phyloP scores from a whole-genome alignment of 2,888 invertebrate species.

The Mesodorylaimus sp. region DNA sequence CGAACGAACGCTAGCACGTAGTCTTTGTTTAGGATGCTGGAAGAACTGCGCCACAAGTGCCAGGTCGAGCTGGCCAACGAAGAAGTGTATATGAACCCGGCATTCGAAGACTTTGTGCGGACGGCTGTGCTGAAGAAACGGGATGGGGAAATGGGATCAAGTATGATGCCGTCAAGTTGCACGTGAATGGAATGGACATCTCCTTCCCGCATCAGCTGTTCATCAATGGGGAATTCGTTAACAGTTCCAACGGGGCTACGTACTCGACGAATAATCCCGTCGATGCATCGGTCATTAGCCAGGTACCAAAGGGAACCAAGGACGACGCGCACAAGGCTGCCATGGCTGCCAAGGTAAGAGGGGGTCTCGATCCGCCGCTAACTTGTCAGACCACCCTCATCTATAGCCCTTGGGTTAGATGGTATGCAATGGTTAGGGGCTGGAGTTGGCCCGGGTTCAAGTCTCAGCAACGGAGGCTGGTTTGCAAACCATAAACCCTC shows the following conservation, averaged over 20 bases:
- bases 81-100: constrained; percentile 76
- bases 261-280: constrained; percentile 56
- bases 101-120: constrained; percentile 57
- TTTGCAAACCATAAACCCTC: no score
- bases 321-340: constrained; percentile 74
- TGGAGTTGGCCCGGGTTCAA: no score
- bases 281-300: constrained; percentile 47
- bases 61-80: constrained; percentile 61
- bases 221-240: constrained; percentile 69
- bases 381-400: no score
- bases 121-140: constrained; percentile 49
- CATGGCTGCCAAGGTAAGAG: constrained; percentile 58
- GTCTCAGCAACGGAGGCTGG: no score
- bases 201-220: constrained; percentile 74
- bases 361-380: no score
- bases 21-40: constrained; percentile 60
- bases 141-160: constrained; percentile 36
- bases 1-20: no score
- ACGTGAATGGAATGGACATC: constrained; percentile 62
- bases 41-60: constrained; percentile 62
- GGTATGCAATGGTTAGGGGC: no score
- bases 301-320: constrained; percentile 48
- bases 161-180: constrained; percentile 39
- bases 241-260: constrained; percentile 48
- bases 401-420: no score